Percentiles rank a stretch among this genome's conserved stretches.
phyloP scores from a whole-genome alignment of 1,140 invertebrate genomes.

The Leptinotarsa lineolata region DNA sequence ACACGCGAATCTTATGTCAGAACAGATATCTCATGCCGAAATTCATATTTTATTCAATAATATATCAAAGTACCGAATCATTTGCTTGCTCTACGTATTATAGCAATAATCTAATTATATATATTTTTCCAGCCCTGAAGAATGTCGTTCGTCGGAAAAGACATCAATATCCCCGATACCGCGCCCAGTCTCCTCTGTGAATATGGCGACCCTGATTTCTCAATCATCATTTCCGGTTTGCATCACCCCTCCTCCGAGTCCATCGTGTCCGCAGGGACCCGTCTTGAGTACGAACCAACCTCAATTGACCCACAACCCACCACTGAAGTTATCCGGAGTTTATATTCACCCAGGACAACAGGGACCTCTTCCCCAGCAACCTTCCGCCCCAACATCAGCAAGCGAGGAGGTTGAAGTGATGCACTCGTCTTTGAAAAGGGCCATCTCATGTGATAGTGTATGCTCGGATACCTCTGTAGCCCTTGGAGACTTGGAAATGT shows the following conservation, averaged over 20 bases:
- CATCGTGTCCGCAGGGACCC: conserved; percentile 21
- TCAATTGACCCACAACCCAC: not conserved
- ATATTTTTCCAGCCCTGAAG: conserved; percentile 13
- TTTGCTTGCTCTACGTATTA: too few relatives aligned
- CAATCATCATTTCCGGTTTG: conserved; percentile 48
- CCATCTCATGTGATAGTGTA: conserved; percentile 81
- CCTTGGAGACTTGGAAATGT: conserved; percentile 71
- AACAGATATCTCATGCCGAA: not conserved
- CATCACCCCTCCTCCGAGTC: conserved; percentile 47
- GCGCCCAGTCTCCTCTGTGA: conserved; percentile 51
- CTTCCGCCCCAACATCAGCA: conserved; percentile 11
- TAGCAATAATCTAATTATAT: not conserved
- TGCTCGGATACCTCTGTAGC: conserved; percentile 80
- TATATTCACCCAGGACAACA: conserved; percentile 22
- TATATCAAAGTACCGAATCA: not conserved
- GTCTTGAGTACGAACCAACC: not conserved
- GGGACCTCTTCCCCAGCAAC: conserved; percentile 1
- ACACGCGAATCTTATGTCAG: not conserved
- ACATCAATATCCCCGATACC: conserved; percentile 53
- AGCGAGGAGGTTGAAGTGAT: conserved; percentile 40
- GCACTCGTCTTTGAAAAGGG: conserved; percentile 61
- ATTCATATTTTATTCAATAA: not conserved
- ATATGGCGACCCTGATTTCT: conserved; percentile 45
- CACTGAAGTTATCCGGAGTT: conserved; percentile 15
- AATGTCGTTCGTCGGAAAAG: conserved; percentile 12